These are phyloP conservation scores for Microdon myrmicae DNA, from an alignment of 2,888 invertebrate genomes.

Conservation along the genomic window DNA sequence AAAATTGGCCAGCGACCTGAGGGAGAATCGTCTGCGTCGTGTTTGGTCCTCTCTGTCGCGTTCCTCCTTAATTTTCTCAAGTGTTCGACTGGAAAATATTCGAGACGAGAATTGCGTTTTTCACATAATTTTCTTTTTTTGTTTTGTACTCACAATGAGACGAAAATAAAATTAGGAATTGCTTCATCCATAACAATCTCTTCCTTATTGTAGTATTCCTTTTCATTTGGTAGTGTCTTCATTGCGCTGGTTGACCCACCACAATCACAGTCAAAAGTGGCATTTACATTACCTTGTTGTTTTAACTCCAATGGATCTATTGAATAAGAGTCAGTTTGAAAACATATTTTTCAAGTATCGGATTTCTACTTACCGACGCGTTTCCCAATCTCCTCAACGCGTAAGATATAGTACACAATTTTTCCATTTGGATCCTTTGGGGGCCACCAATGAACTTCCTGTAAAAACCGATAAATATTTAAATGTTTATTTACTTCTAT, in stretches of 20 bases:
- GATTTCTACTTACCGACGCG: slow-evolving; percentile 30
- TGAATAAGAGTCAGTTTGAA: no score
- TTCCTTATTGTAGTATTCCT: slow-evolving; percentile 58
- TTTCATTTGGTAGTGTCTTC: slow-evolving; percentile 58
- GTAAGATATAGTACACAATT: slow-evolving; percentile 58
- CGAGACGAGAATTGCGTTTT: not conserved
- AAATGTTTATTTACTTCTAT: no score
- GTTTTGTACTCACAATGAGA: slow-evolving; percentile 57
- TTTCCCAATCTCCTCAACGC: slow-evolving; percentile 36
- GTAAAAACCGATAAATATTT: not conserved
- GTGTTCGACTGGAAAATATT: not conserved
- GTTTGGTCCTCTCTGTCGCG: slow-evolving; percentile 14
- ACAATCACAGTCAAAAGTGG: slow-evolving; percentile 34
- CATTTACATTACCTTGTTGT: no score
- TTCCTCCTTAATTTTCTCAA: not conserved
- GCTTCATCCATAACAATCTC: slow-evolving; percentile 57
- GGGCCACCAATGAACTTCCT: slow-evolving; percentile 64
- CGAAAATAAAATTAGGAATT: slow-evolving; percentile 58
- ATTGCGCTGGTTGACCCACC: slow-evolving; percentile 22
- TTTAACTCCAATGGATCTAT: no score
- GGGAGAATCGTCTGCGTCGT: slow-evolving; percentile 12
- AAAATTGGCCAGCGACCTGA: not conserved
- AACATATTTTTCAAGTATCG: no score
- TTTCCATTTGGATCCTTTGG: slow-evolving; percentile 59
- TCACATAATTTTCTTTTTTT: not conserved